Conservation (phyloP, 2,888 invertebrate genomes). For the Machimus rusticus region DNA sequence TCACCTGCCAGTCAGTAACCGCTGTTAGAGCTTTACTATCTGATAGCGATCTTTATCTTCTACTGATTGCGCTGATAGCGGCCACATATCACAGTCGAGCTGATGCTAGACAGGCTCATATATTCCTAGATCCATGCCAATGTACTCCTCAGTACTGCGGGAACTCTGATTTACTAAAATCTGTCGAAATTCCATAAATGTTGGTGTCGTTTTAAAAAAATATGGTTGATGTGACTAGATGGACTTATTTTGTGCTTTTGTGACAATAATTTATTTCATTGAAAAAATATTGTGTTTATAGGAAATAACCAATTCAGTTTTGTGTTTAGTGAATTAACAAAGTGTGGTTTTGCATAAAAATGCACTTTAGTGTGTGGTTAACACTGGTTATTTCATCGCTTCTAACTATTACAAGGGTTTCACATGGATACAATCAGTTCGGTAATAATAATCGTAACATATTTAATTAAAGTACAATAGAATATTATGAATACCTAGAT, state of each 20-base stretch:
- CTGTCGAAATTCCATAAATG: not conserved
- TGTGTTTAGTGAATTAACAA: not conserved
- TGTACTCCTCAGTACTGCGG: not conserved
- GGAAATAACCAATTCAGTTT: not conserved
- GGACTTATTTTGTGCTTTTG: not conserved
- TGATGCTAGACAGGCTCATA: not conserved
- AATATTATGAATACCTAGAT: too few species aligned
- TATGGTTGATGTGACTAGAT: not conserved
- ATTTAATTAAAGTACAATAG: too few species aligned
- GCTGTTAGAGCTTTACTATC: not conserved
- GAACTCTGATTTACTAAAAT: not conserved
- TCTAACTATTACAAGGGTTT: not conserved
- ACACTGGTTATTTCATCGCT: not conserved
- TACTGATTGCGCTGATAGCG: not conserved
- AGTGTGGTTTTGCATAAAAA: not conserved
- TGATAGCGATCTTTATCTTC: not conserved
- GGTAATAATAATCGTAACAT: too few species aligned
- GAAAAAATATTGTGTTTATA: not conserved
- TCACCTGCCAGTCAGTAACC: not conserved
- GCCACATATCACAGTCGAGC: not conserved
- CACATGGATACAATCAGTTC: not conserved
- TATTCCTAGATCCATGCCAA: not conserved
- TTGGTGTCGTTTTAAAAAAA: not conserved
- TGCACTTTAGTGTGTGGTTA: not conserved
- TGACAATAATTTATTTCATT: not conserved